Conservation (phyloP, 1,140 invertebrate genomes). For the Cotesia typhae region DNA sequence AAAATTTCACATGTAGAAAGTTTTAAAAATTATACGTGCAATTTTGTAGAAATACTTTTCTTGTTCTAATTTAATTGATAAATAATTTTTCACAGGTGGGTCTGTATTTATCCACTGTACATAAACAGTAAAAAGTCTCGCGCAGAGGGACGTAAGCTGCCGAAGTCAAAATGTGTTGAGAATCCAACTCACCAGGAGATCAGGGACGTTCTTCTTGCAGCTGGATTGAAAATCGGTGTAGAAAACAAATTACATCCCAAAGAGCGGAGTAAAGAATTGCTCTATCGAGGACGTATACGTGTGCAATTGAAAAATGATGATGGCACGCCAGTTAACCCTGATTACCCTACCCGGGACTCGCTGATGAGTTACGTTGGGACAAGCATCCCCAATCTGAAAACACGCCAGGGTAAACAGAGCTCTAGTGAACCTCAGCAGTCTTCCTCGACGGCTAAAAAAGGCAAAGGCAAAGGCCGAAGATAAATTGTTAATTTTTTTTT, state of each 20-base stretch:
- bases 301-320: slow-evolving; percentile 94
- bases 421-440: slow-evolving; percentile 57
- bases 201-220: slow-evolving; percentile 84
- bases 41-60: too few species aligned
- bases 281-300: slow-evolving; percentile 85
- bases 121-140: slow-evolving; percentile 93
- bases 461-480: slow-evolving; percentile 63
- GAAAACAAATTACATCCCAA: slow-evolving; percentile 95
- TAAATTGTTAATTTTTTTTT: slow-evolving; percentile 42
- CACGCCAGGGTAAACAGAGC: slow-evolving; percentile 69
- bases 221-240: slow-evolving; percentile 85
- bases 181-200: slow-evolving; percentile 96
- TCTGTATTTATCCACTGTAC: slow-evolving; percentile 96
- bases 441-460: slow-evolving; percentile 55
- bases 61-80: background rate
- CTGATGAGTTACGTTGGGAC: slow-evolving; percentile 80
- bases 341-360: slow-evolving; percentile 81
- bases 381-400: slow-evolving; percentile 93
- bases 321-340: slow-evolving; percentile 77
- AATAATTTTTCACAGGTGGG: slow-evolving; percentile 77
- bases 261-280: slow-evolving; percentile 87
- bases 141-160: slow-evolving; percentile 84
- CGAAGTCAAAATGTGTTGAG: slow-evolving; percentile 88
- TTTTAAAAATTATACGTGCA: too few species aligned
- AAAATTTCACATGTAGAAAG: too few species aligned